A percentile compares a stretch with the other conserved stretches of the same genome.
Conservation (phyloP, 2,113 vertebrate genomes). For the Ivindomyrus marchei region DNA sequence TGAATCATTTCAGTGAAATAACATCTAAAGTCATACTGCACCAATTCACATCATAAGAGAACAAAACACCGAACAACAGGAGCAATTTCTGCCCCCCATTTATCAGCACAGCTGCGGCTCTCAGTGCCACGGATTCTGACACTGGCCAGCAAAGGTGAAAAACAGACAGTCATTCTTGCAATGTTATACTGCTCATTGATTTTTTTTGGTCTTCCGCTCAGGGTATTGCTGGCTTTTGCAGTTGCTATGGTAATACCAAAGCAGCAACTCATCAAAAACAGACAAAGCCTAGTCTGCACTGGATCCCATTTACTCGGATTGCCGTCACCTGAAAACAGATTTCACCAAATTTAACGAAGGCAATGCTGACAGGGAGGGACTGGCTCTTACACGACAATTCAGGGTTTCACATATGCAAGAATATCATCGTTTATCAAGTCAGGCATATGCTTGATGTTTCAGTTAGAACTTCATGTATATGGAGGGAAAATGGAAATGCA, state of each 20-base stretch:
- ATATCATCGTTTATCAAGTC: background rate
- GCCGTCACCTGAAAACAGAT: background rate
- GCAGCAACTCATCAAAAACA: background rate
- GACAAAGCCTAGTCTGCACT: background rate
- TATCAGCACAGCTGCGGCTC: background rate
- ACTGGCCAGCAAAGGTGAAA: background rate
- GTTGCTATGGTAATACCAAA: slow-evolving; percentile 5
- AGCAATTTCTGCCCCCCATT: background rate
- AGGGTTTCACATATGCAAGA: background rate
- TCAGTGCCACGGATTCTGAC: background rate
- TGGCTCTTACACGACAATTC: background rate
- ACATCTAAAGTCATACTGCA: background rate
- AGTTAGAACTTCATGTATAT: background rate
- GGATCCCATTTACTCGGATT: background rate
- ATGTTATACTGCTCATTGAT: background rate
- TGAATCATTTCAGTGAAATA: background rate
- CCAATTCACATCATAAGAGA: background rate
- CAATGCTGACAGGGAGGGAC: background rate
- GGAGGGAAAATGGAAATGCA: background rate
- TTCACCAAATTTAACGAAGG: background rate
- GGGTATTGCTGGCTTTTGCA: background rate
- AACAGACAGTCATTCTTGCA: background rate
- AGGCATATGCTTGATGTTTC: background rate
- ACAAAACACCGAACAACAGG: background rate
- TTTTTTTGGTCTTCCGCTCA: background rate